phyloP scores from a whole-genome alignment of 2,797 vertebrate species.

The Vipera ursinii region DNA sequence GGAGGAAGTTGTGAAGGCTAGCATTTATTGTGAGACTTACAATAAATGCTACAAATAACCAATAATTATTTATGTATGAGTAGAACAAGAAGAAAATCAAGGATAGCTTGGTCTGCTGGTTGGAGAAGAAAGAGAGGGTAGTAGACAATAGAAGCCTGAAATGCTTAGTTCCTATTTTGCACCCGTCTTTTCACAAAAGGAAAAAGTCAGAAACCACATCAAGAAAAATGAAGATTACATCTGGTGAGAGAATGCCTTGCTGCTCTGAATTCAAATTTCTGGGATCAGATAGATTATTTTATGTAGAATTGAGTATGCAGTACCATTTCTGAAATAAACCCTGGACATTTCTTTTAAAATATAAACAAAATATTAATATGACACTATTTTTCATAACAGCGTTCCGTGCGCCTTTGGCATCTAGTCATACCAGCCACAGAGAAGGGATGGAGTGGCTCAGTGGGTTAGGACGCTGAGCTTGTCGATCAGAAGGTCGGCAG shows the following conservation, averaged over 20 bases:
- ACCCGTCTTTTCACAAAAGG: neutral
- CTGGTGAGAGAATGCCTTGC: neutral
- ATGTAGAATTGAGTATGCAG: neutral
- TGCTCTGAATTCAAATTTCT: neutral
- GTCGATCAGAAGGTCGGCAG: too few species aligned
- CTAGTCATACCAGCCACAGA: too few species aligned
- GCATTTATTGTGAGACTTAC: neutral
- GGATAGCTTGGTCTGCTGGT: neutral
- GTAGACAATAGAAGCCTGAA: neutral
- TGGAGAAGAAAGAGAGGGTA: neutral
- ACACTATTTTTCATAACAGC: too few species aligned
- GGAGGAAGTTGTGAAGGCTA: neutral
- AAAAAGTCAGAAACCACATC: neutral
- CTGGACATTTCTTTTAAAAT: neutral
- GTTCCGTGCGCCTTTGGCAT: too few species aligned
- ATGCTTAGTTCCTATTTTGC: neutral
- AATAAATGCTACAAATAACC: neutral
- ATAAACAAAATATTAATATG: neutral
- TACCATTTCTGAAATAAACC: neutral
- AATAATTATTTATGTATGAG: neutral
- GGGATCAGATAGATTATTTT: neutral
- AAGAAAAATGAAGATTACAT: neutral
- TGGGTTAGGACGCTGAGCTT: too few species aligned
- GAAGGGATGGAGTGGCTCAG: too few species aligned
- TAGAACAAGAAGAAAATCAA: neutral